A percentile compares a stretch with the other conserved stretches of the same genome.
These are phyloP conservation scores for Eupsittula cactorum DNA, from an alignment of 2,113 vertebrate genomes.

Conservation along the genomic window DNA sequence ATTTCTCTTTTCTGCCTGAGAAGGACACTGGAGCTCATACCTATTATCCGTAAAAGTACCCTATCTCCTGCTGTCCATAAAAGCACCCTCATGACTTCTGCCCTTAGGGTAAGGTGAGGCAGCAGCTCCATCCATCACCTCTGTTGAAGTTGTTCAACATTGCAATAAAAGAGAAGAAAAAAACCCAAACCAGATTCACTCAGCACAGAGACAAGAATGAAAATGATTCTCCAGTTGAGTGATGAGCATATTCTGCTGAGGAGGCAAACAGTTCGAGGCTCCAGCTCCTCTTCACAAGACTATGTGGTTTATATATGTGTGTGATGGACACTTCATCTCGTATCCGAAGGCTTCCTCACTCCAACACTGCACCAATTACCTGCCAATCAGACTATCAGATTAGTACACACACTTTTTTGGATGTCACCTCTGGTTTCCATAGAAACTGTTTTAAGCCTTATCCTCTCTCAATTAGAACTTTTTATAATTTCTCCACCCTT, in stretches of 20 bases:
- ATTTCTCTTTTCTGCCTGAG: background rate
- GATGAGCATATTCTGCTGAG: background rate
- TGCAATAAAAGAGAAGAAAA: background rate
- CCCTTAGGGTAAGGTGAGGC: background rate
- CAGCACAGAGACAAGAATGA: background rate
- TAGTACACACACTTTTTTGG: slow-evolving; percentile 53
- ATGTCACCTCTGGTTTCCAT: slow-evolving; percentile 71
- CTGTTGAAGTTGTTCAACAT: background rate
- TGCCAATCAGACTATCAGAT: slow-evolving; percentile 63
- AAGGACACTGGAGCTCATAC: background rate
- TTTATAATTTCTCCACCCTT: slow-evolving; percentile 68
- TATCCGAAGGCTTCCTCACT: slow-evolving; percentile 6
- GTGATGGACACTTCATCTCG: background rate
- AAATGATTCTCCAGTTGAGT: background rate
- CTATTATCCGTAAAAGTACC: background rate
- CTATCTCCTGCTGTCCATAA: background rate
- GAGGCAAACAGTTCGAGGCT: background rate
- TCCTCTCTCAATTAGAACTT: slow-evolving; percentile 67
- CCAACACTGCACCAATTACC: slow-evolving; percentile 48
- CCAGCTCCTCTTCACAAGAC: background rate
- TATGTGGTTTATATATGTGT: background rate
- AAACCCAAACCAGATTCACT: background rate
- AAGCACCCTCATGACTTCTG: background rate
- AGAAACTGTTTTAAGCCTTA: slow-evolving; percentile 59
- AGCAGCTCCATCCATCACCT: background rate